phyloP scores from a whole-genome alignment of 2,113 vertebrate genomes.

The Acrocephalus arundinaceus region DNA sequence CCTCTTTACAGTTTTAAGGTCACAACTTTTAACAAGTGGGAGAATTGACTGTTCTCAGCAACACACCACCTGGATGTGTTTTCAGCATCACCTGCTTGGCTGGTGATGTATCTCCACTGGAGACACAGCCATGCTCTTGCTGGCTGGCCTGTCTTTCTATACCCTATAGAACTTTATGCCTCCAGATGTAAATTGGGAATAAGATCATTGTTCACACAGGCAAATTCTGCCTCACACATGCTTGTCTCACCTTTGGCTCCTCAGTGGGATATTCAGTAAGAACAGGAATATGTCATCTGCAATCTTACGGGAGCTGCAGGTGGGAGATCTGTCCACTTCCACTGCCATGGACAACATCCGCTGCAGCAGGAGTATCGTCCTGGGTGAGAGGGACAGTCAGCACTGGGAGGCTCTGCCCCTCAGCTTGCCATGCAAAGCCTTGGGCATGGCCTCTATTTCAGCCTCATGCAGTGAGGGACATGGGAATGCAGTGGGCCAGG shows the following conservation, averaged over 20 bases:
- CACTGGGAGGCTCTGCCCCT: background rate
- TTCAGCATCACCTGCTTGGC: background rate
- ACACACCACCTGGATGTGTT: background rate
- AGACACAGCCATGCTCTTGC: background rate
- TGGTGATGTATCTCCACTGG: background rate
- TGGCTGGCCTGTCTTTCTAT: background rate
- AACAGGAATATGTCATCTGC: conserved; percentile 82
- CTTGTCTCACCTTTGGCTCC: conserved; percentile 84
- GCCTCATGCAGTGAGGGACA: rapidly evolving
- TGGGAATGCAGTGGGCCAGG: background rate
- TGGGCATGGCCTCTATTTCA: background rate
- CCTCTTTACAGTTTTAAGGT: background rate
- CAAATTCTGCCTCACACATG: background rate
- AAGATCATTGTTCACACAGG: background rate
- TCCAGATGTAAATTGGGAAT: background rate
- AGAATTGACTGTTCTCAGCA: background rate
- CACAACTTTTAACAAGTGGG: background rate
- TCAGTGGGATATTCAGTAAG: conserved; percentile 76
- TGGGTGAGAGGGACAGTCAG: conserved; percentile 54
- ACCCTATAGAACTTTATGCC: background rate
- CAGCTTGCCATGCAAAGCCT: background rate
- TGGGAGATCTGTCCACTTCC: conserved; percentile 89
- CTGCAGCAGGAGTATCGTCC: conserved; percentile 85
- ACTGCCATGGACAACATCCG: conserved; percentile 88
- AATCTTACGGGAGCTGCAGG: conserved; percentile 84